Conservation (phyloP, 2,888 invertebrate genomes). For the Drosophila atripex region DNA sequence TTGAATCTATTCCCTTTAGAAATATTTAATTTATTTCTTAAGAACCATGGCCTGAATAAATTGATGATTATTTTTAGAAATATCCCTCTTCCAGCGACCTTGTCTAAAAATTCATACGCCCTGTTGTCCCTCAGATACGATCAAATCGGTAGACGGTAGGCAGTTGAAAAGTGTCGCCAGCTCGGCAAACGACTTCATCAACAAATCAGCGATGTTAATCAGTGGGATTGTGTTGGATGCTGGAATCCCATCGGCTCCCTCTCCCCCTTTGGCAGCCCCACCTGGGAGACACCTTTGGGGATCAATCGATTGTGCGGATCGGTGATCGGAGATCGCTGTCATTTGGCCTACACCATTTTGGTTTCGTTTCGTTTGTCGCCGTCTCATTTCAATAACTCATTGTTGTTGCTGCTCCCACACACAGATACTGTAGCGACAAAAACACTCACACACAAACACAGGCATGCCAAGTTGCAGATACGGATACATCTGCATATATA, state of each 20-base stretch:
- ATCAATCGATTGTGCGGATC: conserved; percentile 14
- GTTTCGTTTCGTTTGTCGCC: conserved; percentile 57
- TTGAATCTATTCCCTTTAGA: not conserved
- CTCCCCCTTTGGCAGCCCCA: conserved; percentile 3
- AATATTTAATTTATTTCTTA: not conserved
- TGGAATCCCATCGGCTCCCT: not conserved
- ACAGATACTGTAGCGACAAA: conserved; percentile 11
- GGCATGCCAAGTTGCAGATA: conserved; percentile 6
- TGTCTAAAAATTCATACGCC: conserved; percentile 26
- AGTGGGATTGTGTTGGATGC: conserved; percentile 34
- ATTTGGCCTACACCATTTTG: conserved; percentile 78
- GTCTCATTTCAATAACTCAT: conserved; percentile 79
- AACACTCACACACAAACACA: conserved; percentile 41
- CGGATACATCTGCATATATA: conserved; percentile 44
- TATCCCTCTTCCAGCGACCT: not conserved
- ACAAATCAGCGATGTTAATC: conserved; percentile 66
- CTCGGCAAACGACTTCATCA: conserved; percentile 64
- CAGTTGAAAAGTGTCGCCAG: conserved; percentile 33
- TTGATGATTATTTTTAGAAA: too few species aligned
- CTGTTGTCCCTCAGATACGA: conserved; percentile 17
- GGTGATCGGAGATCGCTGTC: conserved; percentile 24
- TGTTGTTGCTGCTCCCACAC: conserved; percentile 69
- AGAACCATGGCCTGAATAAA: too few species aligned
- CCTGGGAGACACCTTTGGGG: not conserved
- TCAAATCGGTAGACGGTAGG: conserved; percentile 7